These are phyloP conservation scores for Lithophane ornitopus DNA, from an alignment of 2,888 invertebrate species.

Conservation along the genomic window DNA sequence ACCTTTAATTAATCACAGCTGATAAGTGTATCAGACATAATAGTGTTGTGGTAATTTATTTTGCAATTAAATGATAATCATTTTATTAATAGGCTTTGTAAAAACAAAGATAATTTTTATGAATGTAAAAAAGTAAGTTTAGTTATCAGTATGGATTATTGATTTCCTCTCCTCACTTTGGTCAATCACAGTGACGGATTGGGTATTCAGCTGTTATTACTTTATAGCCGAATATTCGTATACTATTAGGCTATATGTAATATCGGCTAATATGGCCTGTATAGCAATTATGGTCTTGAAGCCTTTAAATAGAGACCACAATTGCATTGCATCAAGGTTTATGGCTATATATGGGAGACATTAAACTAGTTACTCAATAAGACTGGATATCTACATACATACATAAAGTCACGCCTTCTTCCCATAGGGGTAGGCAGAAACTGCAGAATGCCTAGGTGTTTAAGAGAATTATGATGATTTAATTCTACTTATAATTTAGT, in stretches of 20 bases:
- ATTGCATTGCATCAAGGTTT: not conserved
- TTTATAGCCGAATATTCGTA: not conserved
- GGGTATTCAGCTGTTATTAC: not conserved
- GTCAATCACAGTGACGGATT: not conserved
- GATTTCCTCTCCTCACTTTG: not conserved
- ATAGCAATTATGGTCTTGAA: not conserved
- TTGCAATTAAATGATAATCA: constrained; percentile 27
- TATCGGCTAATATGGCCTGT: not conserved
- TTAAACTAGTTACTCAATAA: not conserved
- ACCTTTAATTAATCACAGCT: constrained; percentile 14
- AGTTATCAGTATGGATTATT: not conserved
- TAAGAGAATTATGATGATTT: not conserved
- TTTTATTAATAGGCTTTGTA: constrained; percentile 3
- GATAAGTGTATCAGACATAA: constrained; percentile 16
- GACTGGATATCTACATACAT: no score
- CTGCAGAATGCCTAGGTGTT: no score
- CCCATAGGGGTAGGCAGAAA: no score
- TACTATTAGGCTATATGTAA: not conserved
- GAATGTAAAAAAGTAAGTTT: not conserved
- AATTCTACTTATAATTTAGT: no score
- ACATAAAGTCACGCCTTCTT: no score
- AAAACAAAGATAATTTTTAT: constrained; percentile 21
- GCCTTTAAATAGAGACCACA: no score
- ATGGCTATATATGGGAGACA: not conserved
- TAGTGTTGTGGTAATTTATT: constrained; percentile 16